phyloP scores from a whole-genome alignment of 2,888 invertebrate species.

The Octonoba sinensis region DNA sequence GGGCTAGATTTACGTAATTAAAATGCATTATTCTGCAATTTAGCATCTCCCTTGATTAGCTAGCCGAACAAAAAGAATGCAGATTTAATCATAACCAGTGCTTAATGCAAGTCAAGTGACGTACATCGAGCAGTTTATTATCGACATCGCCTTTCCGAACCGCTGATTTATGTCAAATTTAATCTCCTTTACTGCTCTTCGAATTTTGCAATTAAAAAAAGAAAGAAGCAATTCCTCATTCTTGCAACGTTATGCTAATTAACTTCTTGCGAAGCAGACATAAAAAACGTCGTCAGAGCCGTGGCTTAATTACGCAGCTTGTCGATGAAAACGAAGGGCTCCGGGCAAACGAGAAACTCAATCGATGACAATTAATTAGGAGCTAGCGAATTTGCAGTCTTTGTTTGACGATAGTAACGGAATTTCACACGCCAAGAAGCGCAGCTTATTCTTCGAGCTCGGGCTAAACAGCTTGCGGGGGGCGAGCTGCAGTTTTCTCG shows the following conservation, averaged over 20 bases:
- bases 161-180: too few species aligned
- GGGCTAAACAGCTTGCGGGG: conserved; percentile 9
- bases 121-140: too few species aligned
- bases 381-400: conserved; percentile 42
- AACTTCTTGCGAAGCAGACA: conserved; percentile 29
- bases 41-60: too few species aligned
- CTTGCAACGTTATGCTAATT: conserved; percentile 51
- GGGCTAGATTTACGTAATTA: too few species aligned
- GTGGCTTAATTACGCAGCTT: conserved; percentile 36
- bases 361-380: conserved; percentile 63
- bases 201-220: not conserved
- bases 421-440: conserved; percentile 30
- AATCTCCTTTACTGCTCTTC: too few species aligned
- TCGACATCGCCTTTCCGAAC: too few species aligned
- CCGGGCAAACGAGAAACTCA: conserved; percentile 45
- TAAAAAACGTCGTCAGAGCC: not conserved
- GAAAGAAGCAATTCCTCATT: conserved; percentile 12
- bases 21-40: too few species aligned
- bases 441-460: conserved; percentile 6
- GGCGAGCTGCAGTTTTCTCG: conserved; percentile 1
- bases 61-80: too few species aligned
- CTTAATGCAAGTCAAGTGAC: too few species aligned
- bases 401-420: conserved; percentile 50
- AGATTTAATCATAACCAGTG: too few species aligned
- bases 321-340: conserved; percentile 35